Conservation (phyloP, 2,797 vertebrate genomes). For the Cyprinella venusta region DNA sequence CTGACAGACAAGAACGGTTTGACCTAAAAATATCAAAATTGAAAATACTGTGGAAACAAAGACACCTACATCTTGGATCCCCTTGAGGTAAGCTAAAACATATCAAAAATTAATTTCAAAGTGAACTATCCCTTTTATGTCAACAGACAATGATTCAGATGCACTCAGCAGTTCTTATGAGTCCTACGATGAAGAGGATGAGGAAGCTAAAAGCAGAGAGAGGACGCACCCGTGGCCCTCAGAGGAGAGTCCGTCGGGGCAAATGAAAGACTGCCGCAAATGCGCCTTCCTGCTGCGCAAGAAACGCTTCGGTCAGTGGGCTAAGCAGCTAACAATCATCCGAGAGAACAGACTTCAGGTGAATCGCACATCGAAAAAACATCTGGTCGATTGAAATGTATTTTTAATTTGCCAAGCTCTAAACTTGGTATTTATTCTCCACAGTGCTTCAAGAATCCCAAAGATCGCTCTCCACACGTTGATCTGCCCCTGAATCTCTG, state of each 20-base stretch:
- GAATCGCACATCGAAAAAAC: conserved; percentile 32
- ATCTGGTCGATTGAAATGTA: neutral
- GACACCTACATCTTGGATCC: too few relatives aligned
- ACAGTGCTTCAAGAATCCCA: conserved; percentile 97
- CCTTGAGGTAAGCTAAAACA: too few relatives aligned
- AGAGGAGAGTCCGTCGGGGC: conserved; percentile 84
- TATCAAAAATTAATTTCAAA: too few relatives aligned
- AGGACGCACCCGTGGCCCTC: conserved; percentile 86
- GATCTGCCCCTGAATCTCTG: conserved; percentile 87
- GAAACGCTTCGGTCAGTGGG: conserved; percentile 97
- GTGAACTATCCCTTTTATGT: neutral
- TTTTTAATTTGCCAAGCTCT: neutral
- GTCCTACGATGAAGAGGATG: conserved; percentile 97
- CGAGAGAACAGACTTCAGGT: conserved; percentile 94
- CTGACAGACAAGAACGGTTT: too few relatives aligned
- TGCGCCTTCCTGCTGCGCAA: conserved; percentile 95
- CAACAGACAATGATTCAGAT: conserved; percentile 95
- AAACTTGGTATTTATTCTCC: neutral
- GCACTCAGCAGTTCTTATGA: conserved; percentile 97
- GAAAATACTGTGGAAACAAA: too few relatives aligned
- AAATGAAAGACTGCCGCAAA: conserved; percentile 91
- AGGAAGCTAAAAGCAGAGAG: conserved; percentile 87
- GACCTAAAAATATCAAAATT: too few relatives aligned
- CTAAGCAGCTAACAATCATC: conserved; percentile 93
- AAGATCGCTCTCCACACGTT: conserved; percentile 87